Percentiles rank a stretch among this genome's conserved stretches.
Evolutionary conservation across 2,888 invertebrate genomes (phyloP).

Genomic region (Amitus sp.): DNA sequence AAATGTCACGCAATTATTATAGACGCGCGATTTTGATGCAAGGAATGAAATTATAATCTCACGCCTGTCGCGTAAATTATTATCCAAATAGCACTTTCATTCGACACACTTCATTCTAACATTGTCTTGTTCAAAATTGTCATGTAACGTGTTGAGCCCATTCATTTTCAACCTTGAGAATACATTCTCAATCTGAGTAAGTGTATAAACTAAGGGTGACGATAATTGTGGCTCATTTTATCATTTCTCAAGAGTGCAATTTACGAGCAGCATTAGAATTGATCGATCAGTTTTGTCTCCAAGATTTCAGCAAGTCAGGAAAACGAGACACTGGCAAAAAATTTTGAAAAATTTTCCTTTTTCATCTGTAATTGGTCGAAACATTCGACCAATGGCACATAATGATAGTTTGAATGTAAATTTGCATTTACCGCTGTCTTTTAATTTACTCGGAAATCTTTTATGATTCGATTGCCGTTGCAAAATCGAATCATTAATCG

Average conservation of each 20-base stretch:
- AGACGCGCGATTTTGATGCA: background rate
- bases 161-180: conserved; percentile 1
- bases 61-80: background rate
- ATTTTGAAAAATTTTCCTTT: background rate
- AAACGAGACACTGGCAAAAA: background rate
- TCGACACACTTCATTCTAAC: too few relatives aligned
- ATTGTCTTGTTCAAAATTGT: background rate
- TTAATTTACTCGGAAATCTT: background rate
- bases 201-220: background rate
- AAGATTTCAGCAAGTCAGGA: background rate
- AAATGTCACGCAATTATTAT: background rate
- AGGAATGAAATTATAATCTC: background rate
- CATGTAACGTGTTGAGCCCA: background rate
- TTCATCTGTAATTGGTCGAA: background rate
- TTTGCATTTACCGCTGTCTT: too few relatives aligned
- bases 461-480: background rate
- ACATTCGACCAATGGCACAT: too few relatives aligned
- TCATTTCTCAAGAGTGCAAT: background rate
- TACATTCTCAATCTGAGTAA: background rate
- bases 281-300: background rate
- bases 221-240: background rate
- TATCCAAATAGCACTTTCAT: background rate
- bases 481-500: too few relatives aligned
- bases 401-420: too few relatives aligned
- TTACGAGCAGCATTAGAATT: background rate